Evolutionary conservation across 2,888 invertebrate species (phyloP), one percentile per base, ranked within the genome.

Genomic region (Catocala nupta): DNA sequence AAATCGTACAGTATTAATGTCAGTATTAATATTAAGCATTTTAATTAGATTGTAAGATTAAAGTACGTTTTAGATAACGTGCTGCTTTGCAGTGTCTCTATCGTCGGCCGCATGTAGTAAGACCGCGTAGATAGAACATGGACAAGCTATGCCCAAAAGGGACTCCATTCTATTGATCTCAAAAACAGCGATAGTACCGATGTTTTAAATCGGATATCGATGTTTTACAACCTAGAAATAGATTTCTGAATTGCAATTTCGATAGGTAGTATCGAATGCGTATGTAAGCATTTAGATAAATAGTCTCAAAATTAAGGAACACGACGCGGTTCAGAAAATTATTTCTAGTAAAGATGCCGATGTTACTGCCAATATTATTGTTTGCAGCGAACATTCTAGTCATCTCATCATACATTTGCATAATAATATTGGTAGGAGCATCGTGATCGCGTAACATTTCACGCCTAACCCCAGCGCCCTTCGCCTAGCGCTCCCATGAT

Each of bases 401-500:
- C 70, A 62, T 61, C 8, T 66, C 60, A 69, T 71, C 68, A 66
- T 70, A 73, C 65, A 71, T 66, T 63, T 59, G 65, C 58, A 63
- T 44, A 39, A 50, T 65, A 65, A 68, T 70, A 68, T 75, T 75
- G 81, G 72, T 71, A 80, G 75, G 63, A 68, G 64, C 78, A 73
- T 83, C 75, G 78, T 59, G 65, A 70, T 75, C 69, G 71, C 70
- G 70, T 75, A 73, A 66, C 59, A 59, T 75, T 83, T 83, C 83
- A 83, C 81, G 83, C 86, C 80, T 88, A 73, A 81, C 81, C 87
- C 84, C 75, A 81, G 90, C 90, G 91, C 89, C 88, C 89, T 89
- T 90, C 84, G 87, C 87, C 88, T 89, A 84, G 91, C 90, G 90
- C 90, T 86, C 88, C 85, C 88, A 87, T 85, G 88, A 90, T 92